Percentiles rank a stretch among this genome's conserved stretches.
phyloP scores from a whole-genome alignment of 2,888 invertebrate species.

The Punctoribates punctum region DNA sequence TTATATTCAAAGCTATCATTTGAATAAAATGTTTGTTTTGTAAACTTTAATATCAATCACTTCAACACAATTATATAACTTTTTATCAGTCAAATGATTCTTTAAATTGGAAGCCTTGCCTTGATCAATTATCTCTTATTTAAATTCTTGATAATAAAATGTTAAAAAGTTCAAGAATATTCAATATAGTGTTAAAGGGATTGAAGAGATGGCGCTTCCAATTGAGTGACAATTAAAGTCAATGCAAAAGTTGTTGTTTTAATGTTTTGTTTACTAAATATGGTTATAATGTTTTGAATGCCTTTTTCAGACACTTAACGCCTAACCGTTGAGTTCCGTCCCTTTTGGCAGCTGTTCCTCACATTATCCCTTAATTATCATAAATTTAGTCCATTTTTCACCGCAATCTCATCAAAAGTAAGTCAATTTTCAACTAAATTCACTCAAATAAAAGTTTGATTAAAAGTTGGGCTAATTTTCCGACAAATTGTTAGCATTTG shows the following conservation, averaged over 20 bases:
- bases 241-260: neutral
- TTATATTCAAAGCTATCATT: no score
- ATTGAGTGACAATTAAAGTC: neutral
- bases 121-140: no score
- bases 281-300: slow-evolving; percentile 4
- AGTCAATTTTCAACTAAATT: neutral
- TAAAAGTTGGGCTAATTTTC: neutral
- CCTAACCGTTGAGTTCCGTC: neutral
- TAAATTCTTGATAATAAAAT: no score
- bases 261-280: slow-evolving; percentile 22
- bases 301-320: neutral
- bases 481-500: neutral
- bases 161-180: no score
- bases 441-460: neutral
- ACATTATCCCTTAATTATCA: neutral
- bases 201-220: neutral
- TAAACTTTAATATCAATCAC: no score
- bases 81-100: no score
- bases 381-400: neutral
- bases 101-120: no score
- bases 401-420: neutral
- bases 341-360: neutral
- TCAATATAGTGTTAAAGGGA: neutral
- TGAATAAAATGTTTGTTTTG: no score
- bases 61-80: no score